Evolutionary conservation across 2,113 vertebrate species (phyloP).

Genomic region (Xyliphius kryptos): DNA sequence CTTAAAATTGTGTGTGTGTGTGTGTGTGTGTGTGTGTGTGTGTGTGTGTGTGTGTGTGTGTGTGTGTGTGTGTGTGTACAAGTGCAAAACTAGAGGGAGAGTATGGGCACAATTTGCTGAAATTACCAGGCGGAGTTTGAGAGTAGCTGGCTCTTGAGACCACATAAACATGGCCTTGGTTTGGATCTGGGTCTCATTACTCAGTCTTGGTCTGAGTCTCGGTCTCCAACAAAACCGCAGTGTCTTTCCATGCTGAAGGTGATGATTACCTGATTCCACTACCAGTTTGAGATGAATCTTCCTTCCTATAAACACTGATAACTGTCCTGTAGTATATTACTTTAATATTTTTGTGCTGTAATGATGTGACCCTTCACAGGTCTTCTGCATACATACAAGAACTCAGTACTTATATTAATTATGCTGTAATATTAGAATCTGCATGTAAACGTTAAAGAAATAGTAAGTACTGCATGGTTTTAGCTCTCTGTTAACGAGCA

Average conservation of each 20-base stretch:
- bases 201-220: constrained; percentile 10
- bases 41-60: constrained; percentile 11
- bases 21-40: too few relatives aligned
- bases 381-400: background rate
- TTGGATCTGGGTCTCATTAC: constrained; percentile 26
- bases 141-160: constrained; percentile 20
- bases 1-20: too few relatives aligned
- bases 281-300: background rate
- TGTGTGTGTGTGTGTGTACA: constrained; percentile 15
- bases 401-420: background rate
- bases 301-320: background rate
- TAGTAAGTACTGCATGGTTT: too few relatives aligned
- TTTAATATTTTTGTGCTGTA: too few relatives aligned
- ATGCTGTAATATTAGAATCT: background rate
- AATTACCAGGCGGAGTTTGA: constrained; percentile 19
- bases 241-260: constrained; percentile 27
- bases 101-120: constrained; percentile 29
- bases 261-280: constrained; percentile 11
- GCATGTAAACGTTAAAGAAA: background rate
- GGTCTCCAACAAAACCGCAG: constrained; percentile 22
- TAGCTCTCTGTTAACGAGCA: too few relatives aligned
- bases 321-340: too few relatives aligned
- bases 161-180: constrained; percentile 25
- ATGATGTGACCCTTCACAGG: background rate
- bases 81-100: constrained; percentile 1